A percentile compares a stretch with the other conserved stretches of the same genome.
These are phyloP conservation scores for Denticeps clupeoides DNA, from an alignment of 2,797 vertebrate species.

Conservation along the genomic window DNA sequence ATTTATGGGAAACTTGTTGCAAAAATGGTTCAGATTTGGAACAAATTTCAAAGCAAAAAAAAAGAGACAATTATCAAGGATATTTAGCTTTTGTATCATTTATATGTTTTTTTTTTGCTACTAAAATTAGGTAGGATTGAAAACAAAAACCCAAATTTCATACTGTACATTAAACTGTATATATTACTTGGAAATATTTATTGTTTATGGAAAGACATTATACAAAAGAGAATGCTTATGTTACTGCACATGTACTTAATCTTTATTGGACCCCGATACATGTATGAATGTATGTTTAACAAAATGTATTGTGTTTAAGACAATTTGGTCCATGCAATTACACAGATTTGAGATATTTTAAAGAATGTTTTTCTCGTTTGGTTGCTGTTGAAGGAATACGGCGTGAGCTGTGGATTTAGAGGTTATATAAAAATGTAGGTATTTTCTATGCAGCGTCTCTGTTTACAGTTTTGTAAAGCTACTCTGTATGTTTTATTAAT, in stretches of 20 bases:
- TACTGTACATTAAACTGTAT: slow-evolving; percentile 2
- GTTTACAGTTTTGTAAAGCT: neutral
- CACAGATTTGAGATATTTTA: slow-evolving; percentile 15
- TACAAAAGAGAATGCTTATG: slow-evolving; percentile 1
- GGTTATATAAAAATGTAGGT: neutral
- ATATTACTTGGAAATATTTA: slow-evolving; percentile 21
- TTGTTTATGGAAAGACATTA: slow-evolving; percentile 28
- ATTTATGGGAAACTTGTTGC: too few relatives aligned
- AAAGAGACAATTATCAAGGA: too few relatives aligned
- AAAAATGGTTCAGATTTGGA: too few relatives aligned
- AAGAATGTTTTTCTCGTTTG: slow-evolving; percentile 22
- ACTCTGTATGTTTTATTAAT: neutral
- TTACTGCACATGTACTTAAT: slow-evolving; percentile 3
- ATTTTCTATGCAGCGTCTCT: neutral
- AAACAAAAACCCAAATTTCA: neutral
- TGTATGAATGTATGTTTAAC: slow-evolving; percentile 29
- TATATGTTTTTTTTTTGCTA: neutral
- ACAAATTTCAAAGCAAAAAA: too few relatives aligned
- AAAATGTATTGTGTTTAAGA: slow-evolving; percentile 28
- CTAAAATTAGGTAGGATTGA: neutral
- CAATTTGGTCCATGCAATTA: slow-evolving; percentile 16
- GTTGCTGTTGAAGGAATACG: too few relatives aligned
- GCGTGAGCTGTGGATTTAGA: neutral
- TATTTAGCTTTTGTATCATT: too few relatives aligned
- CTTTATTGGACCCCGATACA: slow-evolving; percentile 15